Evolutionary conservation across 2,888 invertebrate species (phyloP).

Genomic region (Drosophila rellima): DNA sequence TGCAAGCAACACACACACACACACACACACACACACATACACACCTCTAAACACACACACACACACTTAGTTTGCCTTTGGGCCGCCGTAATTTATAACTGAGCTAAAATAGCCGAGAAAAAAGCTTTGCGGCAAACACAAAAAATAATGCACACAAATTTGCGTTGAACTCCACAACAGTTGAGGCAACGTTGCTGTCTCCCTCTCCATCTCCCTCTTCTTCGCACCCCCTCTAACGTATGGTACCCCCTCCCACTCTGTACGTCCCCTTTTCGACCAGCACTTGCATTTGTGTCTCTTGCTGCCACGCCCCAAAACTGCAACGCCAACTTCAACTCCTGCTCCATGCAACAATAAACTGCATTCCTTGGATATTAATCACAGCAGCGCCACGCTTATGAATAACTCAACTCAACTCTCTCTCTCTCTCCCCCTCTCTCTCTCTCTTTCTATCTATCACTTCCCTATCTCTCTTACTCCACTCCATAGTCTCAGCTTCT

Average conservation of each 20-base stretch:
- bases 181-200: conserved; percentile 13
- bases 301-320: conserved; percentile 47
- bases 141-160: conserved; percentile 75
- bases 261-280: conserved; percentile 5
- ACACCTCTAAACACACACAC: conserved; percentile 22
- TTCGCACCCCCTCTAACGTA: conserved; percentile 10
- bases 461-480: neutral
- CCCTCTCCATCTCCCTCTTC: conserved; percentile 2
- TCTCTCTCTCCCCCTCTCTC: neutral
- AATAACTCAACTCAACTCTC: conserved; percentile 36
- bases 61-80: conserved; percentile 49
- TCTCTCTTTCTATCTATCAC: neutral
- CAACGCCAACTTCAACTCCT: conserved; percentile 16
- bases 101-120: conserved; percentile 74
- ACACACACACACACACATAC: conserved; percentile 25
- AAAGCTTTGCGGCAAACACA: conserved; percentile 61
- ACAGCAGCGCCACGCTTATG: conserved; percentile 68
- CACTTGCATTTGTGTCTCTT: conserved; percentile 48
- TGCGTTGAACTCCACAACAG: conserved; percentile 52
- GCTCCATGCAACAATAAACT: conserved; percentile 64
- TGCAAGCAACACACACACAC: conserved; percentile 57
- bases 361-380: conserved; percentile 79
- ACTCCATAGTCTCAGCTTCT: neutral
- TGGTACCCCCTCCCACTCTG: neutral
- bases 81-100: conserved; percentile 76